Percentiles rank a stretch among this genome's conserved stretches.
Evolutionary conservation across 2,888 invertebrate genomes (phyloP).

Genomic region (Sinelater perroti): DNA sequence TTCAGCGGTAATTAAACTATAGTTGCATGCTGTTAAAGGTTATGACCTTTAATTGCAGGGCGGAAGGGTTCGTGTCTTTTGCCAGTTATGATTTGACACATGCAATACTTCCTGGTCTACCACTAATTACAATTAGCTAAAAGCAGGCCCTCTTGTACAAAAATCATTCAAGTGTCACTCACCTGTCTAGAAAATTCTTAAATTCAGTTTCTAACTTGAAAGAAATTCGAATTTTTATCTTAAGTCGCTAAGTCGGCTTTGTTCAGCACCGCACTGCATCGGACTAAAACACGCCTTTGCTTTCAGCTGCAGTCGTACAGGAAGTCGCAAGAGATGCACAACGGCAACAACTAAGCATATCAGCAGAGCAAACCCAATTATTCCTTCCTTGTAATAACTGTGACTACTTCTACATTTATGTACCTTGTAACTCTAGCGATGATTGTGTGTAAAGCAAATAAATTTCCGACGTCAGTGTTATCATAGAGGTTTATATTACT

Average conservation of each 20-base stretch:
- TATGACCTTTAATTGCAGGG: no score
- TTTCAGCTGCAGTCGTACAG: slow-evolving; percentile 55
- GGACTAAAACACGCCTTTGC: neutral
- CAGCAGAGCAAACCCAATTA: slow-evolving; percentile 24
- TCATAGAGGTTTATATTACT: slow-evolving; percentile 34
- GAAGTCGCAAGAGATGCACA: slow-evolving; percentile 49
- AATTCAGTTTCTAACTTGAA: no score
- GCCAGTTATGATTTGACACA: no score
- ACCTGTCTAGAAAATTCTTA: no score
- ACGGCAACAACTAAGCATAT: slow-evolving; percentile 44
- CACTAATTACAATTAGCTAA: no score
- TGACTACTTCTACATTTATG: slow-evolving; percentile 39
- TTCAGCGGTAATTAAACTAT: no score
- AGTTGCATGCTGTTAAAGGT: no score
- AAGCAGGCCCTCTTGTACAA: no score
- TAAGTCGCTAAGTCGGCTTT: neutral
- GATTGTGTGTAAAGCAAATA: slow-evolving; percentile 35
- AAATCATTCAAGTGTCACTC: no score
- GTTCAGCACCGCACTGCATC: no score
- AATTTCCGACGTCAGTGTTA: slow-evolving; percentile 40
- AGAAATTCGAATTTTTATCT: neutral
- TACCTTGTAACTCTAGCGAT: slow-evolving; percentile 35
- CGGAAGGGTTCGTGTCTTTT: no score
- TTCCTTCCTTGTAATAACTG: slow-evolving; percentile 35
- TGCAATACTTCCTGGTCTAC: no score